A percentile compares a stretch with the other conserved stretches of the same genome.
Evolutionary conservation across 64 coral and sea anemone species (phyloP).

Genomic region (Orbicella faveolata): DNA sequence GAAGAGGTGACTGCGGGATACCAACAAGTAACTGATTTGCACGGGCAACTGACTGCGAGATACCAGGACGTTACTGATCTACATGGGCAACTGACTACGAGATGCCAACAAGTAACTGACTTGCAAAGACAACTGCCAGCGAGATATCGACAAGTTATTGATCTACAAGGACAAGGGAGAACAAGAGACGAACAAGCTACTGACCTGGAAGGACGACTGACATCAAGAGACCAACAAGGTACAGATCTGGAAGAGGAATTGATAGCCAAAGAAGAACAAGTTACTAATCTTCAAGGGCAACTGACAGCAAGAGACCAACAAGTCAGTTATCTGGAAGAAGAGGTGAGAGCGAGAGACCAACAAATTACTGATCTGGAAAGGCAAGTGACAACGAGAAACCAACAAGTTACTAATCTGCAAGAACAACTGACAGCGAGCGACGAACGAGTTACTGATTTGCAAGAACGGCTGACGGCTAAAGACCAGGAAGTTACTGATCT

Average conservation of each 20-base stretch:
- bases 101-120: background rate
- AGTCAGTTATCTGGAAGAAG: background rate
- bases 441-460: no score
- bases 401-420: background rate
- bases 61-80: background rate
- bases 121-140: background rate
- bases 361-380: background rate
- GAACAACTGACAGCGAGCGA: no score
- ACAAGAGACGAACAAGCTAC: background rate
- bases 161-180: background rate
- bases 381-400: background rate
- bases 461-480: background rate
- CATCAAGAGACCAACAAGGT: background rate
- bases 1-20: background rate
- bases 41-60: background rate
- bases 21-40: background rate
- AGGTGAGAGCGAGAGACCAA: background rate
- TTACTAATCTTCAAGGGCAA: background rate
- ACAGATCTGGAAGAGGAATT: background rate
- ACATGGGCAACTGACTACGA: background rate
- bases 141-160: background rate
- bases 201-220: background rate
- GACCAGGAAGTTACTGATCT: background rate
- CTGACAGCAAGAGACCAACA: background rate
- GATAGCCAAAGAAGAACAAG: background rate